Evolutionary conservation across 2,113 vertebrate genomes (phyloP).

Genomic region (Trochalopteron elliotii): DNA sequence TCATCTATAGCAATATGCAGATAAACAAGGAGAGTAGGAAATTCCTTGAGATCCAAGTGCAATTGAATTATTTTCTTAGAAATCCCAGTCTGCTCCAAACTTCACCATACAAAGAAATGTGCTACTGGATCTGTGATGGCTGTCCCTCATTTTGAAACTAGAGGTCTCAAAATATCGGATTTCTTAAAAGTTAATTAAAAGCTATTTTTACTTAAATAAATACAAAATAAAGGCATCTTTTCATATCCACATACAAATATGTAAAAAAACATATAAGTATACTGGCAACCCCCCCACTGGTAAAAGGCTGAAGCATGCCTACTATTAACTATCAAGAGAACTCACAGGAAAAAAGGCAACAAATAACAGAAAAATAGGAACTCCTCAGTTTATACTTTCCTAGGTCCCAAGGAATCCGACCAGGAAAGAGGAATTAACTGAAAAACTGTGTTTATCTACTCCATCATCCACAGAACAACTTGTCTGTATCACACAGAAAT

Average conservation of each 20-base stretch:
- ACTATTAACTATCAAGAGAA: background rate
- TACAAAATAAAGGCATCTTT: background rate
- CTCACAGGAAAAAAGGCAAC: background rate
- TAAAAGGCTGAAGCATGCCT: background rate
- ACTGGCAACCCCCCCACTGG: rapidly evolving
- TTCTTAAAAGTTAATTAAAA: background rate
- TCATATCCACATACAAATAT: background rate
- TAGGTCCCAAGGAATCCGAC: background rate
- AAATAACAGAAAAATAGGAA: background rate
- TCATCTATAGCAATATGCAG: background rate
- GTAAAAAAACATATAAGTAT: background rate
- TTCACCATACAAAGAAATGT: background rate
- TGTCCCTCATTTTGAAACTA: background rate
- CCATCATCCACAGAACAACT: background rate
- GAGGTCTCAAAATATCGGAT: background rate
- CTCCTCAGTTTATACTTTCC: background rate
- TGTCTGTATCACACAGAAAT: background rate
- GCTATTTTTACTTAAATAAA: background rate
- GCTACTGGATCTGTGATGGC: background rate
- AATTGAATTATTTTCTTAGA: background rate
- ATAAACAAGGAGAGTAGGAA: background rate
- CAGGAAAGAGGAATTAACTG: background rate
- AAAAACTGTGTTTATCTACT: background rate
- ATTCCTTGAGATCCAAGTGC: background rate
- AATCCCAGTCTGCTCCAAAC: background rate